Base-by-base conservation (phyloP, 1,140 invertebrate species). In the Ceratitis capitata region DNA sequence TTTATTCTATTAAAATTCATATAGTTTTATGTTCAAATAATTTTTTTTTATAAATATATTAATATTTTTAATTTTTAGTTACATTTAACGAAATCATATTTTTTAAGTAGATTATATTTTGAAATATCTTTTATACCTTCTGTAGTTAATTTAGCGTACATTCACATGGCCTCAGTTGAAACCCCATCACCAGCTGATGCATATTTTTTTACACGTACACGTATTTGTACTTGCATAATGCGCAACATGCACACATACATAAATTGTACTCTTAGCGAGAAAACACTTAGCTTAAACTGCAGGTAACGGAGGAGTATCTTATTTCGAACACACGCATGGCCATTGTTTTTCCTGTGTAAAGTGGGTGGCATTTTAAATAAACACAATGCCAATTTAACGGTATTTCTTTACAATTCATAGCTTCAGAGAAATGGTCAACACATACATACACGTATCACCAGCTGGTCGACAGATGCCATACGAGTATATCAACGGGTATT, bases 281-380 rank as follows among this genome's bases (percentile, higher is more conserved):
- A 64, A 64, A 78, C 69, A 78, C 16, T 78, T 64, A 29, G 14
- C n/a, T 29, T 61, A 78, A 23, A 23, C 16, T n/a, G 69, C 23
- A 45, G 69, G 39, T 45, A 47, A 45, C 1, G 23, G 69, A 45
- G n/a, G 35, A 78, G 69, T 78, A 78, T 78, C 69, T n/a, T n/a
- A 78, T 78, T 78, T 39, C 69, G 14, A 64, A 32, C n/a, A n/a
- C n/a, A 61, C n/a, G 29, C 5, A 61, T 19, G 19, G 10, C 14
- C 69, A 26, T 78, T 78, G 69, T 78, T 78, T 78, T 78, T 42
- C 3, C 69, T 78, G 69, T 39, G 39, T 78, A 45, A n/a, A 39
- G 10, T 9, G 39, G n/a, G 19, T 78, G 16, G 19, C 69, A 78
- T 45, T 45, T n/a, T 45, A 78, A 78, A 78, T 78, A 78, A 78